Percentiles rank a stretch among this genome's conserved stretches.
Conservation (phyloP, 1,140 invertebrate species). For the Paralvinella palmiformis region DNA sequence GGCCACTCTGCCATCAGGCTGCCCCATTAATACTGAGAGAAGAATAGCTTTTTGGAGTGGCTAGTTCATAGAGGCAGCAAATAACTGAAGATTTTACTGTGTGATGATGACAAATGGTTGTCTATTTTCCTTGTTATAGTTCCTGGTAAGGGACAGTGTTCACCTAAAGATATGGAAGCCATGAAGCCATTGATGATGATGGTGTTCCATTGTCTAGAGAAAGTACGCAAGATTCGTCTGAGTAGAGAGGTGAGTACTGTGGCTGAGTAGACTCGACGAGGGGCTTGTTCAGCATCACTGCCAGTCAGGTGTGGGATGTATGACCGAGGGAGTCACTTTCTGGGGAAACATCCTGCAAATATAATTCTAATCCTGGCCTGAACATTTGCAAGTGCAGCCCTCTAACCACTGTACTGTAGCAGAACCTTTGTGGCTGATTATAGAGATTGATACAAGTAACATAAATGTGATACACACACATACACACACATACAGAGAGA, state of each 20-base stretch:
- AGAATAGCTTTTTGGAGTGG: too few species aligned
- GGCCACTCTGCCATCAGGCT: too few species aligned
- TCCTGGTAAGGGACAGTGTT: constrained; percentile 43
- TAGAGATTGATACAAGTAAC: too few species aligned
- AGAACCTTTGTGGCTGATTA: too few species aligned
- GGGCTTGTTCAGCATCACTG: too few species aligned
- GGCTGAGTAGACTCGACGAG: not conserved
- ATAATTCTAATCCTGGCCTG: too few species aligned
- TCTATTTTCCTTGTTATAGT: constrained; percentile 35
- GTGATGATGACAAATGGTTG: constrained; percentile 12
- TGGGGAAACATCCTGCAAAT: not conserved
- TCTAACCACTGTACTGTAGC: too few species aligned
- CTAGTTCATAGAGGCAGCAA: too few species aligned
- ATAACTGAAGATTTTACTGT: constrained; percentile 19
- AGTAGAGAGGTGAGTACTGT: constrained; percentile 74
- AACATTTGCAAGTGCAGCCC: too few species aligned
- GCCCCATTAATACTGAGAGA: too few species aligned
- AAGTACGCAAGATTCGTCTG: constrained; percentile 78
- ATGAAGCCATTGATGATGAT: constrained; percentile 76
- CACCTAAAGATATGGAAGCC: constrained; percentile 61
- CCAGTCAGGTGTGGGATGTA: too few species aligned
- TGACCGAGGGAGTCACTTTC: not conserved
- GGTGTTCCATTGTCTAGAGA: constrained; percentile 87
- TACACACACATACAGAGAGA: not conserved
- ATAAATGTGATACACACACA: not conserved